Evolutionary conservation across 2,113 vertebrate genomes (phyloP).

Genomic region (Manacus vitellinus): DNA sequence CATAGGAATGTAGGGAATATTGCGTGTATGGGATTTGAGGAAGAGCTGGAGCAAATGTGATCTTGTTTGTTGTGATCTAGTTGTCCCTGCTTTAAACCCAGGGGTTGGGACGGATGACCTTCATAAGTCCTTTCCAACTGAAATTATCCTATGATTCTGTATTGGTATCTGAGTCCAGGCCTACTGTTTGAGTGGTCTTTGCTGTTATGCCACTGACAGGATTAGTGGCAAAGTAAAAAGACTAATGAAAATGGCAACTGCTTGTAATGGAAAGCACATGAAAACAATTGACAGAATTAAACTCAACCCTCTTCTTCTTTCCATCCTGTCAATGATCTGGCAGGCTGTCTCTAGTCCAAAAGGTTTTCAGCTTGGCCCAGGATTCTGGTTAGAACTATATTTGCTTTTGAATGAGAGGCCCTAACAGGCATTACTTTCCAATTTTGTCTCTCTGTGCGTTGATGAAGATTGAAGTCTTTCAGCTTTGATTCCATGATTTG

Average conservation of each 20-base stretch:
- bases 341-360: not conserved
- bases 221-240: not conserved
- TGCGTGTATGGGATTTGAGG: not conserved
- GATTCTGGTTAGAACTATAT: not conserved
- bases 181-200: not conserved
- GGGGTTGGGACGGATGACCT: conserved; percentile 15
- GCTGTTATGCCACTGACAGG: not conserved
- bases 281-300: not conserved
- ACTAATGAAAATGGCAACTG: not conserved
- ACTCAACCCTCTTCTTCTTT: not conserved
- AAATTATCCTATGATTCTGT: not conserved
- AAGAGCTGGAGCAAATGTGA: not conserved
- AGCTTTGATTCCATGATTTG: not conserved
- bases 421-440: not conserved
- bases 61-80: not conserved
- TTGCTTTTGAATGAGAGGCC: not conserved
- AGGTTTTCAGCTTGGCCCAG: not conserved
- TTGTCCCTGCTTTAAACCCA: not conserved
- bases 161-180: not conserved
- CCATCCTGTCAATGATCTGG: not conserved
- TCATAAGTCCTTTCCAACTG: conserved; percentile 22
- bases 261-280: not conserved
- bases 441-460: not conserved
- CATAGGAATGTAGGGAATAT: not conserved
- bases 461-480: not conserved